A percentile compares a stretch with the other conserved stretches of the same genome.
Conservation (phyloP, 1,140 invertebrate species). For the Elysia chlorotica region DNA sequence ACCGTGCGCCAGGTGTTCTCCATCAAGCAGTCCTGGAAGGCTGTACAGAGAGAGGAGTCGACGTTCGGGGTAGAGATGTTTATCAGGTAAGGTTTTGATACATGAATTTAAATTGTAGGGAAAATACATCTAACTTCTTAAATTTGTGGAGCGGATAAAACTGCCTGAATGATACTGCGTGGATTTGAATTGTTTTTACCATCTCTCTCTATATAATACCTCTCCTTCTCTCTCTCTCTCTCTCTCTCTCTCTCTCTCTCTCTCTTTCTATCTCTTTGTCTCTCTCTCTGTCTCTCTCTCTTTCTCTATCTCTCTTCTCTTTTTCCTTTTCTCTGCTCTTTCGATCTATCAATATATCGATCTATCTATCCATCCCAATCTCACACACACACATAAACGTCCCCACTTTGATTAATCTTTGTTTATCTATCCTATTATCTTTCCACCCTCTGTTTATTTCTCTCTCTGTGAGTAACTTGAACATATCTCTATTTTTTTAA, state of each 20-base stretch:
- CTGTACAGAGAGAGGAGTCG: slow-evolving; percentile 44
- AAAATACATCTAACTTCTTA: too few species aligned
- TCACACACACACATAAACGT: too few species aligned
- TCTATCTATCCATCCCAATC: neutral
- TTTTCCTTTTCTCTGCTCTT: neutral
- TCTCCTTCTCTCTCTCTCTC: neutral
- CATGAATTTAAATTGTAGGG: too few species aligned
- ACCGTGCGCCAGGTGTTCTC: slow-evolving; percentile 39
- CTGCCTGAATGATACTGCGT: too few species aligned
- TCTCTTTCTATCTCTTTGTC: neutral
- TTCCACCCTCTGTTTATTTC: too few species aligned
- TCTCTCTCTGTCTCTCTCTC: slow-evolving; percentile 3
- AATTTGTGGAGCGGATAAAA: too few species aligned
- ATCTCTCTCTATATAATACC: too few species aligned
- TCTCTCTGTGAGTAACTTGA: too few species aligned
- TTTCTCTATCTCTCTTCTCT: slow-evolving; percentile 1
- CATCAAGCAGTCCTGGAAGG: slow-evolving; percentile 51
- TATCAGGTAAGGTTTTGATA: slow-evolving; percentile 28
- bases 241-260: neutral
- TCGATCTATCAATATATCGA: neutral
- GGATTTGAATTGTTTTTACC: too few species aligned
- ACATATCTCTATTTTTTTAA: too few species aligned
- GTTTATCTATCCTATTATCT: neutral
- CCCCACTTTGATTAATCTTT: too few species aligned
- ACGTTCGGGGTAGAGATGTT: slow-evolving; percentile 50